Base-by-base conservation (phyloP, 2,797 vertebrate species). In the Peromyscus aztecus region DNA sequence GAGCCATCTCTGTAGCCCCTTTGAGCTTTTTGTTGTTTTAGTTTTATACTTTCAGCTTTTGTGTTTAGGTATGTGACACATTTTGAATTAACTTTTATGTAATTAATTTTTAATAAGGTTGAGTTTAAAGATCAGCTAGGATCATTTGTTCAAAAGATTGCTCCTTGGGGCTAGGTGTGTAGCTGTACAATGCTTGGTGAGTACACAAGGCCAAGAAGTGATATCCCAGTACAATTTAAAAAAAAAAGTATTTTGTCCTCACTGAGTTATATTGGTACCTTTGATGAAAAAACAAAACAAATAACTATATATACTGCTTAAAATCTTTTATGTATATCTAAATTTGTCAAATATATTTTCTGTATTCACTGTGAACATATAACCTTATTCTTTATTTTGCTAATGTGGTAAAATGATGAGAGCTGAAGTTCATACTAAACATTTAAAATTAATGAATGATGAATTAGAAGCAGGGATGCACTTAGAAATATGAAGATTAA, bases 61-160 rank as follows among this genome's bases (percentile, higher is more conserved):
- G 88, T 77, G 52, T 86, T 94, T 61, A 93, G 34, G 65, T 85
- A 52, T 55, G 24, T 52, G 27, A 73, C 57, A 65, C 80, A 57
- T 57, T 87, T 78, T 95, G 16, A 96, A 93, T 91, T 86, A 89
- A 86, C 40, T 93, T 94, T 97, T 76, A 81, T 59, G 34, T 84
- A 94, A 10, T 57, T 69, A 69, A 63, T 34, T 65, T 63, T 65
- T 84, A 65, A 63, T 46, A 63, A 89, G 11, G 59, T 46, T 90
- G 37, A 94, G 34, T 94, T 59, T 96, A 73, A 92, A 95, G 5
- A 95, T 95, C 34, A 85, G 24, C 6, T 31, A 90, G 19, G 34
- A 92, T 23, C 59, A 71, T 78, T 90, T 94, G 65, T 88, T 90
- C 85, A 89, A 94, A 96, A 94, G 86, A 88, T 46, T 80, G 37